A percentile compares a stretch with the other conserved stretches of the same genome.
Evolutionary conservation across 1,140 invertebrate genomes (phyloP).

Genomic region (Argopecten irradians): DNA sequence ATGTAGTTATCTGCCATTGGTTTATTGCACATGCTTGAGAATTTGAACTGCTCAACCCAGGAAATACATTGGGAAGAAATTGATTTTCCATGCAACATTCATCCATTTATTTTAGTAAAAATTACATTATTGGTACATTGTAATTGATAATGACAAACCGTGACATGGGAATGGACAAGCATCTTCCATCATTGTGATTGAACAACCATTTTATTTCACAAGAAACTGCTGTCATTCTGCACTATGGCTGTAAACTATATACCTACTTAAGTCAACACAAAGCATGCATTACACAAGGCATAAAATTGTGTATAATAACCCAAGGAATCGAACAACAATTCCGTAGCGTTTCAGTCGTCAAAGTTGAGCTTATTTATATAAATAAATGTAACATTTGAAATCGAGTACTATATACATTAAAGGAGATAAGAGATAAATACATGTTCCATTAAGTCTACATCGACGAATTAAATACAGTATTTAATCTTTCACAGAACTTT

Average conservation of each 20-base stretch:
- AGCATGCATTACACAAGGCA: neutral
- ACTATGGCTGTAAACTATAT: neutral
- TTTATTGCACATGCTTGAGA: neutral
- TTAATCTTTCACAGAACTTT: neutral
- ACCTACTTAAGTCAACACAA: neutral
- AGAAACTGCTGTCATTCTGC: neutral
- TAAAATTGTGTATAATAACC: neutral
- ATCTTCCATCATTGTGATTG: neutral
- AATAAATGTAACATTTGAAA: neutral
- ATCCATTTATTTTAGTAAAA: neutral
- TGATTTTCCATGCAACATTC: neutral
- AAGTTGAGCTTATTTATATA: neutral
- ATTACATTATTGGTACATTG: neutral
- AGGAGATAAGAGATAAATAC: neutral
- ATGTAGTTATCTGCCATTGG: neutral
- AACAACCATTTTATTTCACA: neutral
- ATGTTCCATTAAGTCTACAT: neutral
- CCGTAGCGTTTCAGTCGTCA: neutral
- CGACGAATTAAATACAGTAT: neutral
- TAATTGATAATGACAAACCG: neutral
- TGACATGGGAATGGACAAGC: neutral
- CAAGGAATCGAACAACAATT: neutral
- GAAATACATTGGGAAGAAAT: neutral
- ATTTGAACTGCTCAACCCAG: neutral
- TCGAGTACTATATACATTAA: neutral